Conservation (phyloP, 1,140 invertebrate genomes). For the Drosophila sucinea region DNA sequence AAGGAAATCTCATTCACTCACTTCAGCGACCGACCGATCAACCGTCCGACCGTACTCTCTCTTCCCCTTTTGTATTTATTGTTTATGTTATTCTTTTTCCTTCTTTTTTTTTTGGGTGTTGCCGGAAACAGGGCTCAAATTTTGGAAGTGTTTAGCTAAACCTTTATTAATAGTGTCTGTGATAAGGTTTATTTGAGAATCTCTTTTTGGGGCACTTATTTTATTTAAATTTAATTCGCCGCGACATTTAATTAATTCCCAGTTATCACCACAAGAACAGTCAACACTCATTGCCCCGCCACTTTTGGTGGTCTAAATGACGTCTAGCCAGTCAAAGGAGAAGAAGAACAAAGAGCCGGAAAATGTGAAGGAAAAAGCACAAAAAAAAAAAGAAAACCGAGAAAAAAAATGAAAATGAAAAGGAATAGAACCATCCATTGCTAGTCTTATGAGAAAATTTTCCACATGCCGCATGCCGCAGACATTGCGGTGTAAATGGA, state of each 20-base stretch:
- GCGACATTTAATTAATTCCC: constrained; percentile 70
- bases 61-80: constrained; percentile 42
- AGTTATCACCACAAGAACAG: constrained; percentile 62
- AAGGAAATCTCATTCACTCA: constrained; percentile 8
- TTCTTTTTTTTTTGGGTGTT: not conserved
- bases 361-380: constrained; percentile 11
- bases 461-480: constrained; percentile 73
- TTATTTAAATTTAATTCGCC: constrained; percentile 64
- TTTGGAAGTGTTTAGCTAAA: constrained; percentile 10
- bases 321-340: constrained; percentile 56
- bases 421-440: constrained; percentile 27
- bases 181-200: constrained; percentile 12
- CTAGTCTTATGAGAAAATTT: constrained; percentile 61
- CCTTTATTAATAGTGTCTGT: constrained; percentile 38
- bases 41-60: not conserved
- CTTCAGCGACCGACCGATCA: too few species aligned
- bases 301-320: constrained; percentile 39
- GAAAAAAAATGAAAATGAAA: constrained; percentile 3
- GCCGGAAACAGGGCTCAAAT: constrained; percentile 47
- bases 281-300: constrained; percentile 45
- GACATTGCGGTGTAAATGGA: constrained; percentile 52
- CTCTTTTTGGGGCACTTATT: constrained; percentile 26
- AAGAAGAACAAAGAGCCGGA: constrained; percentile 16
- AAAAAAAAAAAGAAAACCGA: constrained; percentile 23
- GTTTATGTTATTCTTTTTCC: constrained; percentile 36